Evolutionary conservation across 1,140 invertebrate species (phyloP), one percentile per base, ranked within the genome.

Genomic region (Dendrolimus punctatus): DNA sequence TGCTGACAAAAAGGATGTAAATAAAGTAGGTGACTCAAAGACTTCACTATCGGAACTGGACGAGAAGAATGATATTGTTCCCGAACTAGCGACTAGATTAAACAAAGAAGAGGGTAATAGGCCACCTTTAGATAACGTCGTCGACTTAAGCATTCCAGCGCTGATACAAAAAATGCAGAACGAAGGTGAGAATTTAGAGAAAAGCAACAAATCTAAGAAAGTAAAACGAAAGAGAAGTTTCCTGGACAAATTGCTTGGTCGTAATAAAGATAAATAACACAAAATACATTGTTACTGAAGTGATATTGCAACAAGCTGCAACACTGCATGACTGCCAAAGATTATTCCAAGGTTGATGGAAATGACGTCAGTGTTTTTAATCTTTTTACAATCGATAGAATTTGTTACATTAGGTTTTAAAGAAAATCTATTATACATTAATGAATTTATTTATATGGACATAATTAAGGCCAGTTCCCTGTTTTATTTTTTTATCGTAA

Each of bases 151-250:
- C 58, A 83, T 86, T 68, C 83, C 83, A 71, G 74, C 57, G 9
- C 66, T 86, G 56, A 71, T 86, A 62, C 64, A 83, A 47, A 80
- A 83, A 60, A 86, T 86, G 66, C 78, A 68, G 39, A 62, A 52
- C 1, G 81, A 86, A 48, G 80, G 71, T 10, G 79, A 83, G 39
- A 56, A 62, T 51, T 55, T 74, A 42, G 73, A 78, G 60, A 77
- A 62, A 40, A 60, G 76, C 49, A 78, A 70, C 45, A 74, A 60
- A 8, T 63, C 64, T 4, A 84, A 78, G 48, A 86, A 83, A 64
- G 75, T 86, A 6, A 85, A 85, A 58, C 65, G 80, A 62, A 85
- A 85, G 71, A 63, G 83, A 53, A 86, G 83, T 71, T 86, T 86
- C 55, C 49, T 86, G 39, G 79, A 86, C 48, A 86, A 86, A 66